Conservation (phyloP, 1,140 invertebrate species). For the Kradibia gibbosae region DNA sequence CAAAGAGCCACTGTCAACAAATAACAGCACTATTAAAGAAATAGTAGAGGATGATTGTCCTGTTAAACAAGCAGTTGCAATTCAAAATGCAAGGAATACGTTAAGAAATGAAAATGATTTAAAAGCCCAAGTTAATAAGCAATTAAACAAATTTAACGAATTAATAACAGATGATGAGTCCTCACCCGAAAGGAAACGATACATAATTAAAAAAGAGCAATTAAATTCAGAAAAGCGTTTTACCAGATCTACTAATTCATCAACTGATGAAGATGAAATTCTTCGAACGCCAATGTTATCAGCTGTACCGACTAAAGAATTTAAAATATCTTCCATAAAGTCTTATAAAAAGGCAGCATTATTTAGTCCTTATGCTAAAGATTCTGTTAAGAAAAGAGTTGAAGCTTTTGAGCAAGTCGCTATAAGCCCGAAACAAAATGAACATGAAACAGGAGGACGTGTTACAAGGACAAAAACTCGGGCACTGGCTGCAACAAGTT, state of each 20-base stretch:
- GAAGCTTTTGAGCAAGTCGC: slow-evolving; percentile 76
- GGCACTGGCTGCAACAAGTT: slow-evolving; percentile 56
- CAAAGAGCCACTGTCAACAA: slow-evolving; percentile 15
- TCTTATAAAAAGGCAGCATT: slow-evolving; percentile 61
- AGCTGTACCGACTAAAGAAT: slow-evolving; percentile 18
- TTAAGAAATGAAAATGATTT: background rate
- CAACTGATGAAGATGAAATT: slow-evolving; percentile 59
- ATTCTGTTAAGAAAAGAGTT: slow-evolving; percentile 77
- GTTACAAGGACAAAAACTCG: slow-evolving; percentile 70
- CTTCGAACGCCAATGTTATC: slow-evolving; percentile 49
- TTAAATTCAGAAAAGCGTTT: slow-evolving; percentile 38
- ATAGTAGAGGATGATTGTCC: slow-evolving; percentile 4
- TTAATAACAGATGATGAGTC: slow-evolving; percentile 70
- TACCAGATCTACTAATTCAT: slow-evolving; percentile 46
- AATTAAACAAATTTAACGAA: slow-evolving; percentile 53
- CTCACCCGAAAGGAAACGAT: slow-evolving; percentile 58
- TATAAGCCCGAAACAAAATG: slow-evolving; percentile 57
- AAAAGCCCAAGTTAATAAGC: background rate
- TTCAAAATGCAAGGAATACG: background rate
- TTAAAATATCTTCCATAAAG: slow-evolving; percentile 20
- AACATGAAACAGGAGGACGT: slow-evolving; percentile 55
- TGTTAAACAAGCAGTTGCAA: background rate
- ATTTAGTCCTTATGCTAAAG: slow-evolving; percentile 75
- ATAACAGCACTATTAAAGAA: slow-evolving; percentile 27
- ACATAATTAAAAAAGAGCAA: slow-evolving; percentile 40